These are phyloP conservation scores for Ctenicera cuprea DNA, from an alignment of 2,888 invertebrate genomes.

Conservation along the genomic window DNA sequence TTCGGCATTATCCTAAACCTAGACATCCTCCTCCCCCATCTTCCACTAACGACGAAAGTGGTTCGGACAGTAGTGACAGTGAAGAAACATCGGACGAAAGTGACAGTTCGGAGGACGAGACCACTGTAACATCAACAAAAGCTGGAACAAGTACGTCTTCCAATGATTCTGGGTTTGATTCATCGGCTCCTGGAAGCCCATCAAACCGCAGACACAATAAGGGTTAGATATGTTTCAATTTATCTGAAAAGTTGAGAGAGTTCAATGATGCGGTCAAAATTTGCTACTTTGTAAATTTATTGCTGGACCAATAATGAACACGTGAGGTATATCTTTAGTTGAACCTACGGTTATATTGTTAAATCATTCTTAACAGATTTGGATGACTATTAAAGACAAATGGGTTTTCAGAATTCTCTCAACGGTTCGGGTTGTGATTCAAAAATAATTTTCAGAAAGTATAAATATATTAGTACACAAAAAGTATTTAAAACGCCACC, in stretches of 20 bases:
- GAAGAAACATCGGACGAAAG: slow-evolving; percentile 63
- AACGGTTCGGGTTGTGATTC: slow-evolving; percentile 11
- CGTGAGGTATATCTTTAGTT: too few relatives aligned
- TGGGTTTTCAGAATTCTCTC: slow-evolving; percentile 17
- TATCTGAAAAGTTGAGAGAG: slow-evolving; percentile 30
- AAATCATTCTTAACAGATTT: not conserved
- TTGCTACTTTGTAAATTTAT: too few relatives aligned
- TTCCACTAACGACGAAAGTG: slow-evolving; percentile 50
- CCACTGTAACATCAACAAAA: slow-evolving; percentile 63
- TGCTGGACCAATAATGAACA: too few relatives aligned
- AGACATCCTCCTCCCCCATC: slow-evolving; percentile 56
- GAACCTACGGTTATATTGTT: not conserved
- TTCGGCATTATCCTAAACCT: slow-evolving; percentile 68
- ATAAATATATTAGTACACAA: too few relatives aligned
- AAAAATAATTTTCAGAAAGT: not conserved
- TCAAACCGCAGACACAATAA: slow-evolving; percentile 77
- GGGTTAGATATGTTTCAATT: slow-evolving; percentile 74
- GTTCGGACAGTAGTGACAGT: slow-evolving; percentile 64
- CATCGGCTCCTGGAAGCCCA: slow-evolving; percentile 79
- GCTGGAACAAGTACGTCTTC: slow-evolving; percentile 84
- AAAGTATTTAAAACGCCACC: too few relatives aligned
- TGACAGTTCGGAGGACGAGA: slow-evolving; percentile 60
- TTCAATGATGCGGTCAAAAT: slow-evolving; percentile 1
- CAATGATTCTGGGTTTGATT: slow-evolving; percentile 90
- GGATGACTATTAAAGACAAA: not conserved